phyloP scores from a whole-genome alignment of 2,888 invertebrate genomes.

The Carpatolechia fugitivella region DNA sequence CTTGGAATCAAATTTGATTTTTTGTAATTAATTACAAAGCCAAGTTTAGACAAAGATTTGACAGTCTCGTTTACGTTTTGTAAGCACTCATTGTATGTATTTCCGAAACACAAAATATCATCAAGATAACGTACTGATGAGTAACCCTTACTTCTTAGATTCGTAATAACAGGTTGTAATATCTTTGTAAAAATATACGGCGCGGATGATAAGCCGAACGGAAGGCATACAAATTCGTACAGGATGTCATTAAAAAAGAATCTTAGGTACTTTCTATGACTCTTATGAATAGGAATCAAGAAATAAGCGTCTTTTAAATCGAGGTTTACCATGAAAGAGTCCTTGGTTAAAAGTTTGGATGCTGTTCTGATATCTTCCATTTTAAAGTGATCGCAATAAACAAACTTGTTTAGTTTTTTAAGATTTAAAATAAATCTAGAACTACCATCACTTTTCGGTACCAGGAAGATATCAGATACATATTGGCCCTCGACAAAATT shows the following conservation, averaged over 20 bases:
- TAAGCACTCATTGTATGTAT: neutral
- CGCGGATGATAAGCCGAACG: conserved; percentile 17
- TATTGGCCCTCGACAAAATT: neutral
- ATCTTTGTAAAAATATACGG: conserved; percentile 19
- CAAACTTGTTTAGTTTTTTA: no score
- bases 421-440: no score
- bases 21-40: conserved; percentile 12
- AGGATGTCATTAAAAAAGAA: conserved; percentile 12
- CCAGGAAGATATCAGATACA: conserved; percentile 12
- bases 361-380: conserved; percentile 16
- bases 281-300: conserved; percentile 1
- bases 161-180: conserved; percentile 15
- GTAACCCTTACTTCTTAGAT: conserved; percentile 4
- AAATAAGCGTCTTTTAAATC: conserved; percentile 7
- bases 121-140: conserved; percentile 3
- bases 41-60: conserved; percentile 5
- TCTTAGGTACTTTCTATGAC: conserved; percentile 12
- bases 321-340: conserved; percentile 8
- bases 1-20: conserved; percentile 12
- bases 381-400: conserved; percentile 16
- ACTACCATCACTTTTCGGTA: conserved; percentile 5
- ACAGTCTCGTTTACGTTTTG: neutral
- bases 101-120: conserved; percentile 7
- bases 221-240: conserved; percentile 18
- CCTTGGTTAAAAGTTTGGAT: neutral